phyloP scores from a whole-genome alignment of 2,797 vertebrate species.

The Remorina albescens region DNA sequence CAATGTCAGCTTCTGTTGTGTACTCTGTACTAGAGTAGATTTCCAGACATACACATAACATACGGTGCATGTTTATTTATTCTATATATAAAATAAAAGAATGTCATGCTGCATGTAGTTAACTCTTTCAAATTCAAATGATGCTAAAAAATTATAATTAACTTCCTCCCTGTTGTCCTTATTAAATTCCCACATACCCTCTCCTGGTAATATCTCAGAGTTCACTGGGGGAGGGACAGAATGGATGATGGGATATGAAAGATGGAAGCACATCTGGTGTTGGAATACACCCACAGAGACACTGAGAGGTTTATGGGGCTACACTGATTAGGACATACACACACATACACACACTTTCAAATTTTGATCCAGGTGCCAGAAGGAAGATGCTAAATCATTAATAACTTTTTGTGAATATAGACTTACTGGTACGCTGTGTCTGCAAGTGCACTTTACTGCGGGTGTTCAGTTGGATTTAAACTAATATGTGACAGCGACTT shows the following conservation, averaged over 20 bases:
- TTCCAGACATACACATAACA: too few species aligned
- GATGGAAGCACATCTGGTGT: conserved; percentile 73
- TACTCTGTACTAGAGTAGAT: too few species aligned
- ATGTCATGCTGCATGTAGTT: conserved; percentile 23
- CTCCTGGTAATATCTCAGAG: conserved; percentile 58
- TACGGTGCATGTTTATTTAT: too few species aligned
- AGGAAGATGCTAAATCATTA: conserved; percentile 54
- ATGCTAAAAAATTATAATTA: conserved; percentile 63
- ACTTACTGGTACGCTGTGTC: conserved; percentile 17
- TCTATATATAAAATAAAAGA: too few species aligned
- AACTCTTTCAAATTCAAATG: conserved; percentile 43
- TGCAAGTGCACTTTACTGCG: conserved; percentile 18
- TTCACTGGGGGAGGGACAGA: conserved; percentile 66
- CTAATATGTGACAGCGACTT: neutral
- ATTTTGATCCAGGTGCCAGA: conserved; percentile 48
- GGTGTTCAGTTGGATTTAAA: conserved; percentile 49
- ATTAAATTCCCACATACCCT: conserved; percentile 66
- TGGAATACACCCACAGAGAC: conserved; percentile 72
- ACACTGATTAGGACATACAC: conserved; percentile 59
- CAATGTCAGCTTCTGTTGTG: too few species aligned
- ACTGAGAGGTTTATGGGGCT: conserved; percentile 67
- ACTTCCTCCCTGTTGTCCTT: conserved; percentile 61
- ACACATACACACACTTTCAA: conserved; percentile 29
- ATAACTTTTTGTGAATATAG: conserved; percentile 34
- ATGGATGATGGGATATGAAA: conserved; percentile 53